Evolutionary conservation across 1,140 invertebrate species (phyloP).

Genomic region (Cyclargus thomasi): DNA sequence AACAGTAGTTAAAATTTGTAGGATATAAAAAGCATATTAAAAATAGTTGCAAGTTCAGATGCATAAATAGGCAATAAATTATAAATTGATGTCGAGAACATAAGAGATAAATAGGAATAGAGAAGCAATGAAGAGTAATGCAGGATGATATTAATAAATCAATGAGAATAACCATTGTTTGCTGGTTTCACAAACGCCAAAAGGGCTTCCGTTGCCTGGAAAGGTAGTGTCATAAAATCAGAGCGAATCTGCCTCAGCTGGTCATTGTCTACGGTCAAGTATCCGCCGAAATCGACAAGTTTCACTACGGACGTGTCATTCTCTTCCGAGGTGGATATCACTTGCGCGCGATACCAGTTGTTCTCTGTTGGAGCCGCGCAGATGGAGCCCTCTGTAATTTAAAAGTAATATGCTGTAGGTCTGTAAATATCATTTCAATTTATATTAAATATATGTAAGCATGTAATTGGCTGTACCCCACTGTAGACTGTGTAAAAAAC

Average conservation of each 20-base stretch:
- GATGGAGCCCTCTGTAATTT: constrained; percentile 83
- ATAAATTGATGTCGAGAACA: not conserved
- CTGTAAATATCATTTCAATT: not conserved
- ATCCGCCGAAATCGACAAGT: constrained; percentile 96
- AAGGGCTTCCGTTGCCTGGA: constrained; percentile 96
- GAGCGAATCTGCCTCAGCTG: constrained; percentile 90
- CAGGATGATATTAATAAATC: constrained; percentile 19
- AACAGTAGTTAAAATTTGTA: not conserved
- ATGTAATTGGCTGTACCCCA: too few species aligned
- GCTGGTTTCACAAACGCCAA: constrained; percentile 91
- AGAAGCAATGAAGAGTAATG: not conserved
- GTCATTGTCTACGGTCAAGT: constrained; percentile 83
- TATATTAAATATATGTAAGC: too few species aligned
- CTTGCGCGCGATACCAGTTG: constrained; percentile 92
- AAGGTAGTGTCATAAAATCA: constrained; percentile 94
- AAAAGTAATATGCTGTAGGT: not conserved
- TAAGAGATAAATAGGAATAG: constrained; percentile 14
- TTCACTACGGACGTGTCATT: constrained; percentile 86
- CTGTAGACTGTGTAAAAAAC: too few species aligned
- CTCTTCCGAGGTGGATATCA: constrained; percentile 82
- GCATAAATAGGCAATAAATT: constrained; percentile 2
- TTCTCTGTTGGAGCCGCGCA: constrained; percentile 89
- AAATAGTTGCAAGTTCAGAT: not conserved
- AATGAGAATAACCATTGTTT: constrained; percentile 75
- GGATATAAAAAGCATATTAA: not conserved